These are phyloP conservation scores for Pteropus rufus DNA, from an alignment of 2,797 vertebrate species.

Conservation along the genomic window DNA sequence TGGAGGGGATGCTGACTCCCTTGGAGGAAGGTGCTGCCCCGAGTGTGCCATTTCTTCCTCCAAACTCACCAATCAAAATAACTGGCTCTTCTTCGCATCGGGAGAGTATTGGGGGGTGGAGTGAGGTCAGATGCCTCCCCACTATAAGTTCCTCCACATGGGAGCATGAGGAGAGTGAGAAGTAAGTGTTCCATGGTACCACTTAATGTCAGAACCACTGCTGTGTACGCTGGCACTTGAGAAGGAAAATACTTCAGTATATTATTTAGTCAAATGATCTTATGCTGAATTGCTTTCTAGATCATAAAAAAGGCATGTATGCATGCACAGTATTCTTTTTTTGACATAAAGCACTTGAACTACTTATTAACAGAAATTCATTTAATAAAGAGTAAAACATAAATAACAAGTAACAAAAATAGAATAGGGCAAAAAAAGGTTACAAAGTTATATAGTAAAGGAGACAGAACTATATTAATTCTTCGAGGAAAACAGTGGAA, in stretches of 20 bases:
- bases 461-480: background rate
- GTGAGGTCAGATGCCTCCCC: background rate
- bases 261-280: background rate
- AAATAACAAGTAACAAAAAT: background rate
- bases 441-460: background rate
- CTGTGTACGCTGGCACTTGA: background rate
- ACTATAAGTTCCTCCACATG: background rate
- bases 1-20: background rate
- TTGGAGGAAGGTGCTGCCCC: background rate
- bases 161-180: background rate
- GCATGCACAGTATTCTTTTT: background rate
- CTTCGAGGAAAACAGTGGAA: background rate
- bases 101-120: background rate
- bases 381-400: background rate
- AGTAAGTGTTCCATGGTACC: background rate
- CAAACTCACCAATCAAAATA: background rate
- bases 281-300: background rate
- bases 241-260: background rate
- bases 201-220: background rate
- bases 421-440: slow-evolving; percentile 3
- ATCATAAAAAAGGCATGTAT: background rate
- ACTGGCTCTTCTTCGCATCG: background rate
- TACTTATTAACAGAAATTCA: background rate
- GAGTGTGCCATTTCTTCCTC: background rate
- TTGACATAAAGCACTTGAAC: background rate